Percentiles rank a stretch among this genome's conserved stretches.
Evolutionary conservation across 2,113 vertebrate genomes (phyloP).

Genomic region (Pterocles orientalis): DNA sequence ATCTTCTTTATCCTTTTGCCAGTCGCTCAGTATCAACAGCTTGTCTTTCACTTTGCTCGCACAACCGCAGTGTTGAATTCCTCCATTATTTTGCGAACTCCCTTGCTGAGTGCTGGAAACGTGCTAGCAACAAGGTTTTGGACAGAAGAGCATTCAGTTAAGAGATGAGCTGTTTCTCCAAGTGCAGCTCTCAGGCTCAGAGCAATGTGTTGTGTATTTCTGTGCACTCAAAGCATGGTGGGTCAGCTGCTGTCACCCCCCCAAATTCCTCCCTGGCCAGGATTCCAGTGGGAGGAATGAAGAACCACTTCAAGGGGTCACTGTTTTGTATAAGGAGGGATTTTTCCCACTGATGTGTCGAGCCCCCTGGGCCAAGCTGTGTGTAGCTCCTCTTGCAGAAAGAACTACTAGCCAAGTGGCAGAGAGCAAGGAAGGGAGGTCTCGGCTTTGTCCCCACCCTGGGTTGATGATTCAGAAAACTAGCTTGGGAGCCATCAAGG

Average conservation of each 20-base stretch:
- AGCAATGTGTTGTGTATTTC: not conserved
- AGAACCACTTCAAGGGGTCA: slow-evolving; percentile 14
- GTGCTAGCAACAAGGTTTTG: not conserved
- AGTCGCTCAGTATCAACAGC: not conserved
- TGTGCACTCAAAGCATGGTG: accelerated
- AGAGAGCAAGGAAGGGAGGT: not conserved
- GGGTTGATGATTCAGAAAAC: not conserved
- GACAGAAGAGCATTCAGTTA: not conserved
- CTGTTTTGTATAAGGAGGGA: not conserved
- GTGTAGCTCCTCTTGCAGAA: not conserved
- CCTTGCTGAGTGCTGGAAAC: not conserved
- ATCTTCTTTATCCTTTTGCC: not conserved
- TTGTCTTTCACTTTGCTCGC: not conserved
- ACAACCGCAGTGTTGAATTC: not conserved
- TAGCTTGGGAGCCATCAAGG: not conserved
- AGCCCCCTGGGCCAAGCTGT: not conserved
- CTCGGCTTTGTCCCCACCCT: not conserved
- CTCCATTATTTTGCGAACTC: not conserved
- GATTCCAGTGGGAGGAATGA: not conserved
- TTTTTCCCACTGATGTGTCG: not conserved
- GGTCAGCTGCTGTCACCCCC: not conserved
- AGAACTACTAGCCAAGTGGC: not conserved
- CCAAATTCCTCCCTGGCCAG: not conserved
- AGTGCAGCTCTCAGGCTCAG: not conserved
- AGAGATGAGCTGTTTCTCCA: not conserved